Evolutionary conservation across 2,113 vertebrate genomes (phyloP), one percentile per base, ranked within the genome.

Genomic region (Oreocharis arfaki): DNA sequence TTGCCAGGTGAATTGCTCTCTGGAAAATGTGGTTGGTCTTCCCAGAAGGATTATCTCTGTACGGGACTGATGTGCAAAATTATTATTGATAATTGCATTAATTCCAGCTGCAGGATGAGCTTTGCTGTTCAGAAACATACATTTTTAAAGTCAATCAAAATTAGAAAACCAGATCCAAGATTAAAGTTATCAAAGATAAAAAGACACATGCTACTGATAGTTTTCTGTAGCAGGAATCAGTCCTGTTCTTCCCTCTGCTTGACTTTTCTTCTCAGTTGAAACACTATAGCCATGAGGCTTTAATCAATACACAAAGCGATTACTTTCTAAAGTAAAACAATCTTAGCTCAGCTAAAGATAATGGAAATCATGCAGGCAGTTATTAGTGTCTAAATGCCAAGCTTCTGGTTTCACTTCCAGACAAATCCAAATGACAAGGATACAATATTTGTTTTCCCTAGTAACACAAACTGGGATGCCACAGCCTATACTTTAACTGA

Each of bases 281-380:
- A 71, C 57, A 11, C 33, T 41, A 19, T 32, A 44, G 74, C 23
- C 21, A 10, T 24, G 15, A 87, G 79, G 27, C 50, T 95, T 91
- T 76, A 88, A 96, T 91, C 82, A 95, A 76, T 87, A 79, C 0
- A 0, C 65, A 85, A 92, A 96, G 92, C 52, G 93, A 95, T 94
- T 88, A 57, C 33, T 90, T 83, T 82, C 42, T 75, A 77, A 96
- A 95, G 68, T 79, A 88, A 97, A 97, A 93, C 41, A 73, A 87
- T 44, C 78, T 73, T 77, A 87, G 83, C 42, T 93, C 81, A 90
- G 61, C 41, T 64, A 81, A 73, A 90, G 73, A 94, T 65, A 91
- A 75, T 50, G 47, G 67, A 71, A 84, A 76, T 90, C 70, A 95
- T 57, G 82, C 44, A 90, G 42, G n/a, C 44, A 90, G 37, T 83